Base-by-base conservation (phyloP, 2,113 vertebrate species). In the Carassius gibelio region DNA sequence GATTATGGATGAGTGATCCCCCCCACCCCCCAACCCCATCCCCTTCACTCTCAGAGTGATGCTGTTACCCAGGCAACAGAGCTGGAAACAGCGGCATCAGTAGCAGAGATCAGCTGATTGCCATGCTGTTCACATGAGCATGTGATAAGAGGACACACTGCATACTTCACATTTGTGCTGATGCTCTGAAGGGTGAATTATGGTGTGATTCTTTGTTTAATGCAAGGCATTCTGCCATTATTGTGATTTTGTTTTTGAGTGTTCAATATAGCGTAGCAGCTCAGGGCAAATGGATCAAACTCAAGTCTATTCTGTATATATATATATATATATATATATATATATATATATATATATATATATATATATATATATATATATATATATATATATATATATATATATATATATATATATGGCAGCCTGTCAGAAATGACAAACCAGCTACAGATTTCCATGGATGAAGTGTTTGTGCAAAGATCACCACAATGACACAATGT, bases 61-160 rank as follows among this genome's bases (percentile, higher is more conserved):
- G 72, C 52, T 72, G 86, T 88, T 88, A 82, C 88, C 83, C 34
- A 19, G 88, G 88, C 82, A 88, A 88, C 88, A 77, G 77, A 74
- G 84, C 42, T 64, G 72, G 71, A 84, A 81, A 87, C 36, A 75
- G 87, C 76, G 84, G 84, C 81, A 76, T 84, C 59, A 59, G 76
- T 75, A 84, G n/a, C 81, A 69, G 26, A 86, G 76, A 88, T 86
- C 84, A 86, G 81, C 61, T 76, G 84, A 83, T 64, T 88, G 84
- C 55, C 76, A 84, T 84, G 83, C 59, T 81, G 45, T 81, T 57
- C 62, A 69, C 64, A 71, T 52, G 64, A 71, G 80, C 26, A n/a
- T 82, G 45, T 71, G 80, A 82, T 71, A 19, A 26, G 79, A 52
- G 79, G 64, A 36, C 45, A 81, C 48, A 75, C 45, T 42, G 48